phyloP scores from a whole-genome alignment of 2,113 vertebrate genomes.

The Lepus europaeus region DNA sequence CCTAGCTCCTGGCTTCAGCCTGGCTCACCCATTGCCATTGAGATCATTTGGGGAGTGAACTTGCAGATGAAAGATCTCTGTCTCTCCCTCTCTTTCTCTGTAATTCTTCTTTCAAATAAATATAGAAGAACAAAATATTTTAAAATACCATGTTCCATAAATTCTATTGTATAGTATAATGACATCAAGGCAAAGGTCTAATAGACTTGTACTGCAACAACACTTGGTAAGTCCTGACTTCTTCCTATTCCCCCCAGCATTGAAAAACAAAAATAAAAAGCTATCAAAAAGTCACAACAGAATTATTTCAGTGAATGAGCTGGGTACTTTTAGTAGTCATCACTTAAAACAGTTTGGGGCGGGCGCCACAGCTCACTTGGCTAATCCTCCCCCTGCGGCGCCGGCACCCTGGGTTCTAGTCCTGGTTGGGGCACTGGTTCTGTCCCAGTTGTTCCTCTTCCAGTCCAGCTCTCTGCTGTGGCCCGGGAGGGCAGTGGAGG shows the following conservation, averaged over 20 bases:
- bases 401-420: no score
- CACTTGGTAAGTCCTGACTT: not conserved
- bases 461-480: no score
- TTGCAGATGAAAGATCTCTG: no score
- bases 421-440: no score
- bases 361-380: no score
- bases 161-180: slow-evolving; percentile 5
- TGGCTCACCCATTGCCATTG: no score
- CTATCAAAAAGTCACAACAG: not conserved
- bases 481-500: no score
- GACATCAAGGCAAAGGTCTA: not conserved
- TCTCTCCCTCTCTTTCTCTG: no score
- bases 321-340: not conserved
- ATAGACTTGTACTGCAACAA: not conserved
- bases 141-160: not conserved
- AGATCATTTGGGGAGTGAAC: no score
- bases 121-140: not conserved
- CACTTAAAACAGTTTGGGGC: slow-evolving; percentile 2
- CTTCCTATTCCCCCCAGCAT: not conserved
- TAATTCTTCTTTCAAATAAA: not conserved
- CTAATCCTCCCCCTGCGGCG: no score
- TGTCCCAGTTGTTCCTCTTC: no score
- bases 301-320: slow-evolving; percentile 23
- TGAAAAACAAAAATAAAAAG: not conserved
- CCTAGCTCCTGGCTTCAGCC: no score